Evolutionary conservation across 2,797 vertebrate species (phyloP), one percentile per base, ranked within the genome.

Genomic region (Garrulus glandarius): DNA sequence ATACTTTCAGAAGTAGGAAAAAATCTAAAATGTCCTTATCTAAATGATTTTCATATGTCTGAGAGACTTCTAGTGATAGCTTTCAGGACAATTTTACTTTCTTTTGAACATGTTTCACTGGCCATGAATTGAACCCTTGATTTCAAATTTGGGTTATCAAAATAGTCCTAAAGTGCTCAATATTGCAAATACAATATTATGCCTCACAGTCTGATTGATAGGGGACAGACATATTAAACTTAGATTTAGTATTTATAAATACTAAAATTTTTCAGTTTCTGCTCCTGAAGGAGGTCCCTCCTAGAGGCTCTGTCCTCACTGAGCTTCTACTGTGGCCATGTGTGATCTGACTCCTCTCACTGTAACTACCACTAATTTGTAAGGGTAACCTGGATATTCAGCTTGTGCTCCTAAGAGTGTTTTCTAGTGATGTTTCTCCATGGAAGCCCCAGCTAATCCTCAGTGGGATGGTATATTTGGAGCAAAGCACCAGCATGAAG

Each of bases 1-100:
- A 70, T 78, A 75, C 15, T 59, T 86, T 91, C 89, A 86, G 47
- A 53, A 30, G 21, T 13, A 86, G 34, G n/a, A 56, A 78, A 82
- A 91, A 74, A 43, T 9, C 55, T 53, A 41, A 87, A 50, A 27
- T 3, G 5, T 55, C 22, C 63, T 88, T 88, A 67, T 56, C 44
- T 36, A 39, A 75, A 71, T 52, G 6, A 53, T 63, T 90, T 93
- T 95, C 22, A 65, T 5, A 32, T 23, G 36, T 55, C 47, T 84
- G 64, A 78, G 36, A 71, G 20, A 78, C 30, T 74, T 65, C 83
- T 53, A 79, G 27, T 36, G 16, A 50, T 56, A 47, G 21, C 8
- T 20, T 84, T 93, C 57, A 67, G 34, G 16, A 69, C n/a, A 60
- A 36, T 76, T 22, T 36, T 81, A 60, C 17, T 79, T 72, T 30